Percentiles rank a stretch among this genome's conserved stretches.
Conservation (phyloP, 53 echinoderm and acorn worm genomes). For the Temnopleurus reevesii region DNA sequence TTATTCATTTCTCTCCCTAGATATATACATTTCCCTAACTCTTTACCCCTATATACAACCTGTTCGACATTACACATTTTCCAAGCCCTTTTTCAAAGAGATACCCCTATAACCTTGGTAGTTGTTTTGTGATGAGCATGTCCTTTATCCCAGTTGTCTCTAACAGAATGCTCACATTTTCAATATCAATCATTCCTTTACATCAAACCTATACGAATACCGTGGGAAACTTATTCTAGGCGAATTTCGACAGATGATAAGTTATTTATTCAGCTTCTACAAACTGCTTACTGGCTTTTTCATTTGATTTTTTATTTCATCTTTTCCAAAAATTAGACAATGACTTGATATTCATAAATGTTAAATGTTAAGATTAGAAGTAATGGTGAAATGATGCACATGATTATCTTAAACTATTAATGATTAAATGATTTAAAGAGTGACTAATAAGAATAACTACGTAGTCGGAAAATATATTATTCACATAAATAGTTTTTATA, state of each 20-base stretch:
- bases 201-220: background rate
- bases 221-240: constrained; percentile 4
- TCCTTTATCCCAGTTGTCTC: background rate
- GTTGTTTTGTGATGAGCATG: background rate
- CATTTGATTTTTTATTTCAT: background rate
- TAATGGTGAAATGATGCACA: too few species aligned
- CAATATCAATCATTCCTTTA: background rate
- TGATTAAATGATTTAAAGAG: too few species aligned
- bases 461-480: too few species aligned
- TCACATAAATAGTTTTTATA: too few species aligned
- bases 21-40: background rate
- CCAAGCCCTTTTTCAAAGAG: background rate
- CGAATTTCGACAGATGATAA: background rate
- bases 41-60: background rate
- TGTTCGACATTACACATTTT: background rate
- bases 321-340: background rate
- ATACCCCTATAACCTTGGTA: constrained; percentile 23
- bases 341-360: background rate
- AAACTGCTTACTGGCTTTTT: background rate
- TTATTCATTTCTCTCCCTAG: background rate
- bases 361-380: too few species aligned
- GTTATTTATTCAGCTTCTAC: constrained; percentile 37
- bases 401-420: too few species aligned
- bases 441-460: too few species aligned
- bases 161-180: background rate